Conservation (phyloP, 2,888 invertebrate species). For the Automeris io region DNA sequence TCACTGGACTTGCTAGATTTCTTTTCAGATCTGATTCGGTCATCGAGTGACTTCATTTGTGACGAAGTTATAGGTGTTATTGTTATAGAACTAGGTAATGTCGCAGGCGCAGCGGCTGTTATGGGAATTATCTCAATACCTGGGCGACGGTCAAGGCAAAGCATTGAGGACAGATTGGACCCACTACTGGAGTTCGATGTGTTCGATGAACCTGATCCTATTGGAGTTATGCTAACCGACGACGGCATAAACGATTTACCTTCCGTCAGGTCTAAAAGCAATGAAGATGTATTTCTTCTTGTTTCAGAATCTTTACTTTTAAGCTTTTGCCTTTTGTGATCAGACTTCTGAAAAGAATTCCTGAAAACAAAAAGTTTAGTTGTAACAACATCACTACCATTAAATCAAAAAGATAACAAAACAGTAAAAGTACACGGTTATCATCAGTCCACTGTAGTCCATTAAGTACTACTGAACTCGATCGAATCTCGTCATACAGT, state of each 20-base stretch:
- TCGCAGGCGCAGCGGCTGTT: slow-evolving; percentile 78
- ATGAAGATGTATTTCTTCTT: slow-evolving; percentile 56
- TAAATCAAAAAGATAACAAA: too few relatives aligned
- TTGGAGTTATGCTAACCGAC: slow-evolving; percentile 72
- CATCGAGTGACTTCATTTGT: slow-evolving; percentile 69
- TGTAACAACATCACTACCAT: too few relatives aligned
- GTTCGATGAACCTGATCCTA: slow-evolving; percentile 68
- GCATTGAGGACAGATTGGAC: slow-evolving; percentile 75
- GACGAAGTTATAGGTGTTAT: slow-evolving; percentile 87
- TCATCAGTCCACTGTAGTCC: too few relatives aligned
- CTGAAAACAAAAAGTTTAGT: slow-evolving; percentile 42
- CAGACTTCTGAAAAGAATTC: slow-evolving; percentile 77
- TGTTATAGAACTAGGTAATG: slow-evolving; percentile 87
- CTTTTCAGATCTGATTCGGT: slow-evolving; percentile 63
- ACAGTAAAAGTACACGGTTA: too few relatives aligned
- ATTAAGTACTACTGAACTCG: too few relatives aligned
- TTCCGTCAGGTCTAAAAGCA: slow-evolving; percentile 75
- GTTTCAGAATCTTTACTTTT: slow-evolving; percentile 76
- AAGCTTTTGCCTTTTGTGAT: slow-evolving; percentile 77
- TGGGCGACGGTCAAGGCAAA: slow-evolving; percentile 82
- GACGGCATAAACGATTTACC: slow-evolving; percentile 72
- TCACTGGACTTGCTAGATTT: slow-evolving; percentile 64
- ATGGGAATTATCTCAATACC: slow-evolving; percentile 93
- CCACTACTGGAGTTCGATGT: slow-evolving; percentile 80
- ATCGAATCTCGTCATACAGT: too few relatives aligned